These are phyloP conservation scores for Sebastes ruberrimus DNA, from an alignment of 2,797 vertebrate species.

Conservation along the genomic window DNA sequence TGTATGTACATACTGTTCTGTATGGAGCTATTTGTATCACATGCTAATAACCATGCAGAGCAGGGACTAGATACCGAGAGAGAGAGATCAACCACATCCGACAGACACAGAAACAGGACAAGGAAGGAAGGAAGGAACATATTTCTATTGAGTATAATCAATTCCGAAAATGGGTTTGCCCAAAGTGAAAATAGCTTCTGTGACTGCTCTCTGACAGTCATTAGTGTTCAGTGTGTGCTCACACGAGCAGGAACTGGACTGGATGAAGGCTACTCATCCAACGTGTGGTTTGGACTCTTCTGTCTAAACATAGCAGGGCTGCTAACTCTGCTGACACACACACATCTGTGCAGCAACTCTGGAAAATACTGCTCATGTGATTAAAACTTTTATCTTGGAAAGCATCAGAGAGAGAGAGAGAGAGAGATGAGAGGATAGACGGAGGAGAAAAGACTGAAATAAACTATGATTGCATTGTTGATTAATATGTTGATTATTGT, in stretches of 20 bases:
- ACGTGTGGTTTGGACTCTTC: constrained; percentile 42
- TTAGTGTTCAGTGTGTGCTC: neutral
- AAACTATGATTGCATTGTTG: too few species aligned
- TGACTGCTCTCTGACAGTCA: neutral
- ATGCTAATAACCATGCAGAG: neutral
- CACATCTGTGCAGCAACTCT: constrained; percentile 21
- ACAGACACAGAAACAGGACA: neutral
- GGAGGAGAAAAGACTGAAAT: neutral
- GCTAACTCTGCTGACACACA: constrained; percentile 7
- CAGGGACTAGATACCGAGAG: neutral
- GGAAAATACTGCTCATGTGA: constrained; percentile 65
- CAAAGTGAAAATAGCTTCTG: too few species aligned
- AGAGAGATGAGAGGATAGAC: neutral
- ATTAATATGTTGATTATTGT: too few species aligned
- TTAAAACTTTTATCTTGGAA: constrained; percentile 32
- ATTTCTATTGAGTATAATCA: neutral
- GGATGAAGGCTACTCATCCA: constrained; percentile 1
- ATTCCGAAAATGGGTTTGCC: neutral
- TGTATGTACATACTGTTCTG: neutral
- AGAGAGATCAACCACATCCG: neutral
- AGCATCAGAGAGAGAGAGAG: neutral
- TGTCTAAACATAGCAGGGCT: constrained; percentile 37
- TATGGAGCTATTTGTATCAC: neutral
- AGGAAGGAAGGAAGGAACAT: too few species aligned
- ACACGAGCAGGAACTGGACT: neutral